Evolutionary conservation across 2,113 vertebrate species (phyloP).

Genomic region (Colaptes auratus): DNA sequence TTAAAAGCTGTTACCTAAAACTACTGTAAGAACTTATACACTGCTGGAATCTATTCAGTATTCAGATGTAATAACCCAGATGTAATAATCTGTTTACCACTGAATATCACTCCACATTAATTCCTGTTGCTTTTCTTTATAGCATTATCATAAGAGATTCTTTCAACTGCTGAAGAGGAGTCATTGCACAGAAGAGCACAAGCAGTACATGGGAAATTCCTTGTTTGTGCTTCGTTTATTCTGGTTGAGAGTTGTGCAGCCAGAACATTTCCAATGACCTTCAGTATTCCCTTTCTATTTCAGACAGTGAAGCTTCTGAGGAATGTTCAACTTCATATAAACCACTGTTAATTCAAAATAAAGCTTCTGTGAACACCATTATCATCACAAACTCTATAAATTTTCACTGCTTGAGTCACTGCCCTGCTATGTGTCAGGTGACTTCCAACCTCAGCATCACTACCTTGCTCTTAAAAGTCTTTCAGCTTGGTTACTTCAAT

Average conservation of each 20-base stretch:
- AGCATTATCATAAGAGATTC: neutral
- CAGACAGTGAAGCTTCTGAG: neutral
- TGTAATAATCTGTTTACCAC: neutral
- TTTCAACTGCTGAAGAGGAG: neutral
- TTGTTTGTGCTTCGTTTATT: neutral
- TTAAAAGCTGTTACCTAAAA: neutral
- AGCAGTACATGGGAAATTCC: neutral
- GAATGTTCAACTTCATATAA: neutral
- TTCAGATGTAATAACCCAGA: neutral
- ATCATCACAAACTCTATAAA: neutral
- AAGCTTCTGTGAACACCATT: neutral
- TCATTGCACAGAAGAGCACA: neutral
- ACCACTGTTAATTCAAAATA: neutral
- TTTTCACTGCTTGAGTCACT: too few relatives aligned
- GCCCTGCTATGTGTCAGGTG: too few relatives aligned
- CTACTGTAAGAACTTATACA: neutral
- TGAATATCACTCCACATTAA: neutral
- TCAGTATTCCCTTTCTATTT: neutral
- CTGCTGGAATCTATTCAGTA: neutral
- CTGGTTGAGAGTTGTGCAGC: neutral
- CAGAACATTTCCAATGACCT: neutral
- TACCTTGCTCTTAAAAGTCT: too few relatives aligned
- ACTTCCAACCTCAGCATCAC: too few relatives aligned
- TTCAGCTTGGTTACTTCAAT: too few relatives aligned
- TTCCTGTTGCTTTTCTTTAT: neutral